Evolutionary conservation across 2,113 vertebrate genomes (phyloP).

Genomic region (Odocoileus virginianus): DNA sequence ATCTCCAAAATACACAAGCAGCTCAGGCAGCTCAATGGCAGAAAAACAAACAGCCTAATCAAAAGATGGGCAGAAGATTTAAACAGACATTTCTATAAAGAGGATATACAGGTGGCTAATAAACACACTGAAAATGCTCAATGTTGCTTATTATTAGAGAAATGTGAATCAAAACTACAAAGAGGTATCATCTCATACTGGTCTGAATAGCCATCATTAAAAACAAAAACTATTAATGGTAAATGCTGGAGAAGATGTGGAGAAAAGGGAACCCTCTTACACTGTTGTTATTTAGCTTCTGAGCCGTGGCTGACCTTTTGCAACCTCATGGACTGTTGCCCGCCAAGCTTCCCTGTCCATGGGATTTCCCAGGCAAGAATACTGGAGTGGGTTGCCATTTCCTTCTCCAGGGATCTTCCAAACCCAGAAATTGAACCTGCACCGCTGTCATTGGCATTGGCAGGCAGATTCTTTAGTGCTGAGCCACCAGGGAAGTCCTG

Average conservation of each 20-base stretch:
- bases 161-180: neutral
- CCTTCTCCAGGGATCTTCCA: neutral
- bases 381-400: neutral
- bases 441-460: neutral
- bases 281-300: neutral
- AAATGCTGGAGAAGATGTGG: neutral
- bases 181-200: neutral
- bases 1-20: neutral
- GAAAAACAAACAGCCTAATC: neutral
- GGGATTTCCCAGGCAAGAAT: neutral
- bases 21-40: neutral
- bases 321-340: neutral
- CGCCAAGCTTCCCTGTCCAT: neutral
- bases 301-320: neutral
- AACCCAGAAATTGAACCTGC: neutral
- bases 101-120: neutral
- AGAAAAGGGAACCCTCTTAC: neutral
- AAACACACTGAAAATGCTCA: neutral
- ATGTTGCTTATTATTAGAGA: neutral
- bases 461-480: neutral
- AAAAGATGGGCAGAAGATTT: neutral
- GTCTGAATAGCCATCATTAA: neutral
- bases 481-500: neutral
- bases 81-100: neutral
- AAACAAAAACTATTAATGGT: neutral